Base-by-base conservation (phyloP, 2,888 invertebrate species). In the Luffia ferchaultella region DNA sequence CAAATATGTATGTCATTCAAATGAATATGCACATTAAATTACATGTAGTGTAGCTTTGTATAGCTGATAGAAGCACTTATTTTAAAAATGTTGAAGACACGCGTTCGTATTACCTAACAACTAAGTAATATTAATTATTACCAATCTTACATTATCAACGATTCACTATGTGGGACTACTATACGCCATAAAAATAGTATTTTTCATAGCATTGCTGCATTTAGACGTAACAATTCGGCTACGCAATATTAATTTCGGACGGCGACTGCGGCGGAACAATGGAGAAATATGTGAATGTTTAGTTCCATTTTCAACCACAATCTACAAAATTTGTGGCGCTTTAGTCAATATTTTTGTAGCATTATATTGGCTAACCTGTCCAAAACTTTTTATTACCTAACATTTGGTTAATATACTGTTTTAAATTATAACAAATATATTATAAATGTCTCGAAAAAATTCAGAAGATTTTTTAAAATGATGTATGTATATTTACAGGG, bases 121-220 rank as follows among this genome's bases (percentile, higher is more conserved):
- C 70, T 73, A 78, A 76, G 76, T 76, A 79, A 73, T 76, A 78
- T 72, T 53, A 77, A 76, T 76, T 80, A 76, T 85, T 84, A 85
- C 84, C 85, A 82, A 83, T 82, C 83, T 84, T 84, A 84, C 85
- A 84, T 85, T 83, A 75, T 73, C 70, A 84, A 84, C 83, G 73
- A 74, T 79, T 85, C 85, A 85, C 85, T 84, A 85, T 82, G 73
- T 75, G 78, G 83, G 82, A 79, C 77, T 82, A 85, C 79, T 79
- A 75, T 73, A 83, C 82, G 79, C 83, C 83, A 80, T 84, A 70
- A 74, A 79, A 75, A 76, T 76, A 71, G 67, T 62, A 71, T 71
- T 74, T 79, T 76, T 84, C 85, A 85, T 85, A 80, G 83, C 84
- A 83, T 83, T 75, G 79, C 78, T 77, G 83, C 84, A 85, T 83